Conservation (phyloP, 2,888 invertebrate species). For the Agrenia bidenticulata region DNA sequence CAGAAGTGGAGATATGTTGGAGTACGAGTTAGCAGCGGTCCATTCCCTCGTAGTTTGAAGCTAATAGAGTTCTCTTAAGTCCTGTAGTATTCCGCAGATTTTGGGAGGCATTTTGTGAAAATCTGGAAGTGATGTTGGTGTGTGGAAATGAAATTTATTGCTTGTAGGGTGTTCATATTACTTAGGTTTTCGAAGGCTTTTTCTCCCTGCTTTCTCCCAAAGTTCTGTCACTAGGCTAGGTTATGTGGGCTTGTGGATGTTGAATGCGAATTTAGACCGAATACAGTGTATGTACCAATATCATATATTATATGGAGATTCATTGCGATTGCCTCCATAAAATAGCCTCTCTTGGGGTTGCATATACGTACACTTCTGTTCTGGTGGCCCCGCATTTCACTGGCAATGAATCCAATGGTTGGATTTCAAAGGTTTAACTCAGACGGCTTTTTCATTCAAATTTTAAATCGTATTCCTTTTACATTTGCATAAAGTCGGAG, state of each 20-base stretch:
- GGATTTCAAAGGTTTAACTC: too few relatives aligned
- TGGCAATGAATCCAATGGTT: too few relatives aligned
- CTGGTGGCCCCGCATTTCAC: too few relatives aligned
- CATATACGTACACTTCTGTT: neutral
- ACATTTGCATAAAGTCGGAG: too few relatives aligned
- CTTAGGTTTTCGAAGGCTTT: conserved; percentile 9
- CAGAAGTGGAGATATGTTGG: conserved; percentile 1
- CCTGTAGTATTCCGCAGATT: conserved; percentile 18
- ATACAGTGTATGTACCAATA: conserved; percentile 23
- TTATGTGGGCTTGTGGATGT: conserved; percentile 1
- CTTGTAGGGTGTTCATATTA: conserved; percentile 25
- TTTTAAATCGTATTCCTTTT: too few relatives aligned
- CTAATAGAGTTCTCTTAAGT: conserved; percentile 17
- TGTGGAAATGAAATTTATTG: conserved; percentile 43
- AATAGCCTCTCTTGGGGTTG: conserved; percentile 22
- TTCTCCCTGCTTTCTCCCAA: conserved; percentile 24
- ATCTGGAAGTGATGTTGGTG: conserved; percentile 45
- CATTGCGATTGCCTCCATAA: conserved; percentile 43
- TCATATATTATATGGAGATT: conserved; percentile 46
- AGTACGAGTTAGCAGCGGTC: neutral
- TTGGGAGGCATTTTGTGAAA: conserved; percentile 35
- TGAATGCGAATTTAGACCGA: conserved; percentile 10
- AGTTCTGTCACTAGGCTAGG: conserved; percentile 17
- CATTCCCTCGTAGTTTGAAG: conserved; percentile 1
- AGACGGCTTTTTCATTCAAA: too few relatives aligned